Percentiles rank a stretch among this genome's conserved stretches.
Conservation (phyloP, 1,140 invertebrate genomes). For the Atopsyche davidsoni region DNA sequence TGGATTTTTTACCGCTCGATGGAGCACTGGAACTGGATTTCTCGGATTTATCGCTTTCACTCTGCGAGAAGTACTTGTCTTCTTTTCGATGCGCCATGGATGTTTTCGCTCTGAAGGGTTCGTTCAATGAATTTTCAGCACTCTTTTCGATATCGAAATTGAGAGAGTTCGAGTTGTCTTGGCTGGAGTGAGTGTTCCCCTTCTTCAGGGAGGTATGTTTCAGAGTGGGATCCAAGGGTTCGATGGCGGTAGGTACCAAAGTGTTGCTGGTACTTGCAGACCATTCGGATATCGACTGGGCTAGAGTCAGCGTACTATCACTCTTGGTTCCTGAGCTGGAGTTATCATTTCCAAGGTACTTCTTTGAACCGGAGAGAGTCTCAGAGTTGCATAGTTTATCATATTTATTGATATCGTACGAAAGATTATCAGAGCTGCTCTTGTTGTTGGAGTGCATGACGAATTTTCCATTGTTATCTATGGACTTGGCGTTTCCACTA, state of each 20-base stretch:
- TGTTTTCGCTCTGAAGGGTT: slow-evolving; percentile 18
- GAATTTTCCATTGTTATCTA: slow-evolving; percentile 37
- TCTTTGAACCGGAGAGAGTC: slow-evolving; percentile 44
- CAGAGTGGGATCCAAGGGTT: slow-evolving; percentile 44
- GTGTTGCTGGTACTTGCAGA: slow-evolving; percentile 56
- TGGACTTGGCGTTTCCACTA: slow-evolving; percentile 38
- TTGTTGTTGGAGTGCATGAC: slow-evolving; percentile 40
- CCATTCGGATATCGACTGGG: slow-evolving; percentile 57
- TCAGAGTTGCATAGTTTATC: slow-evolving; percentile 56
- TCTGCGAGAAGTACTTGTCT: slow-evolving; percentile 35
- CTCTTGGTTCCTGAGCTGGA: slow-evolving; percentile 54
- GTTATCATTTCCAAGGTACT: slow-evolving; percentile 39
- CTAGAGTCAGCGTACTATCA: slow-evolving; percentile 54
- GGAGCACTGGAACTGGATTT: slow-evolving; percentile 50
- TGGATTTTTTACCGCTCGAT: slow-evolving; percentile 41
- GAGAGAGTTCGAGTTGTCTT: slow-evolving; percentile 2
- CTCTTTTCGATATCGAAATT: slow-evolving; percentile 7
- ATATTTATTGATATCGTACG: slow-evolving; percentile 47
- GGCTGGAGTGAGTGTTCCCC: neutral
- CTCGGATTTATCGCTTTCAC: slow-evolving; percentile 47
- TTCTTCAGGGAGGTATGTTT: slow-evolving; percentile 38
- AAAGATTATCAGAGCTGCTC: slow-evolving; percentile 45
- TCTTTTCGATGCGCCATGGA: slow-evolving; percentile 22
- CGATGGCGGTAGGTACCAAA: slow-evolving; percentile 47
- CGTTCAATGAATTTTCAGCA: slow-evolving; percentile 9